A percentile compares a stretch with the other conserved stretches of the same genome.
Conservation (phyloP, 2,888 invertebrate species). For the Melinaea marsaeus region DNA sequence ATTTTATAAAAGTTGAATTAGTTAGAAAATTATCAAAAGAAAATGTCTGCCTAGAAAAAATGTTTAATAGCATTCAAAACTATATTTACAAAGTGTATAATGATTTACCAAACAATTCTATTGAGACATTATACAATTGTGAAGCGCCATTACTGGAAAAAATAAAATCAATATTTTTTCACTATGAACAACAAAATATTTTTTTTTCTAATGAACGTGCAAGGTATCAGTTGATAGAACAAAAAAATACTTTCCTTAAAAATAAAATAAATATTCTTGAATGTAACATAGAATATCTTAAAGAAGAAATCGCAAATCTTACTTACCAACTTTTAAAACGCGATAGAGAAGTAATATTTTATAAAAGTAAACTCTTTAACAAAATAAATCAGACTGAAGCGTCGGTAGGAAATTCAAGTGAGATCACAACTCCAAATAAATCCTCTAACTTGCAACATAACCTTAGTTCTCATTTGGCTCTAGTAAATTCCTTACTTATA, state of each 20-base stretch:
- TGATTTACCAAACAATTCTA: not conserved
- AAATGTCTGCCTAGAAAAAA: not conserved
- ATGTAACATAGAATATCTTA: constrained; percentile 39
- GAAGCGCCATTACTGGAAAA: constrained; percentile 32
- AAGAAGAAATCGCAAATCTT: constrained; percentile 42
- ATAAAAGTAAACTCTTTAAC: constrained; percentile 12
- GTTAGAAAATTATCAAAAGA: not conserved
- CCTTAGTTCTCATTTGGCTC: constrained; percentile 46
- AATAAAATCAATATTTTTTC: constrained; percentile 35
- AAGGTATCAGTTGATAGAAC: constrained; percentile 44
- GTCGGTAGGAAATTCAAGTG: not conserved
- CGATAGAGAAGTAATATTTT: constrained; percentile 1
- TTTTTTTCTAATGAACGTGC: constrained; percentile 38
- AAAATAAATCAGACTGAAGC: not conserved
- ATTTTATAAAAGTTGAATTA: not conserved
- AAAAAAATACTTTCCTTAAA: constrained; percentile 48
- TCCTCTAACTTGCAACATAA: constrained; percentile 19
- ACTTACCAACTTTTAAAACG: constrained; percentile 24
- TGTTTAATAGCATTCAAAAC: not conserved
- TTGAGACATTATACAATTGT: constrained; percentile 29
- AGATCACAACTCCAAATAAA: not conserved
- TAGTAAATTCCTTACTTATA: constrained; percentile 46
- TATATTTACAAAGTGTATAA: not conserved
- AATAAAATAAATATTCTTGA: constrained; percentile 50
- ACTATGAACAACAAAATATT: constrained; percentile 49